Percentiles rank a stretch among this genome's conserved stretches.
Conservation (phyloP, 2,797 vertebrate species). For the Sebastes itinus region DNA sequence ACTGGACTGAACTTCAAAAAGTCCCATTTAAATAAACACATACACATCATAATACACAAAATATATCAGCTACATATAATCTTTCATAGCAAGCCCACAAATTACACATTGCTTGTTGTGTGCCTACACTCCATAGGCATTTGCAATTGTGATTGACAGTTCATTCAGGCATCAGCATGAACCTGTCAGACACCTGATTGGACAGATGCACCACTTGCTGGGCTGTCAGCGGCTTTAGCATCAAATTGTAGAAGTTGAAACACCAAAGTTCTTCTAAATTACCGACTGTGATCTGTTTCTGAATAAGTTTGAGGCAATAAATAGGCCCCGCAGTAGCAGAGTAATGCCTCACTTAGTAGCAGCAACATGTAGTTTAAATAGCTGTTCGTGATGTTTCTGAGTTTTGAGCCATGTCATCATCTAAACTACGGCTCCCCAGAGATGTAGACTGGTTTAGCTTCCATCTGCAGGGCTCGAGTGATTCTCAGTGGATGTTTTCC, state of each 20-base stretch:
- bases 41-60: not conserved
- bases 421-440: not conserved
- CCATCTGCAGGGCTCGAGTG: slow-evolving; percentile 19
- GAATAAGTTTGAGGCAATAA: not conserved
- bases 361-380: not conserved
- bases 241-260: not conserved
- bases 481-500: slow-evolving; percentile 29
- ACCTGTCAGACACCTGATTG: not conserved
- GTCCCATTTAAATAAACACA: not conserved
- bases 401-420: not conserved
- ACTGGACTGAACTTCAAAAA: not conserved
- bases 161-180: not conserved
- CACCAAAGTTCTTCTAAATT: not conserved
- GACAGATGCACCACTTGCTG: not conserved
- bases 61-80: not conserved
- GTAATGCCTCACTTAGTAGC: not conserved
- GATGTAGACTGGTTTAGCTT: not conserved
- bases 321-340: not conserved
- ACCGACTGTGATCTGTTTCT: not conserved
- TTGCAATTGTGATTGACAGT: slow-evolving; percentile 1
- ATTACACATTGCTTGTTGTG: not conserved
- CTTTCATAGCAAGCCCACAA: not conserved
- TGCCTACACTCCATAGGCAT: not conserved
- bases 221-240: not conserved
- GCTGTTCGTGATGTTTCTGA: not conserved